A percentile compares a stretch with the other conserved stretches of the same genome.
phyloP scores from a whole-genome alignment of 2,888 invertebrate genomes.

The Emmelina monodactyla region DNA sequence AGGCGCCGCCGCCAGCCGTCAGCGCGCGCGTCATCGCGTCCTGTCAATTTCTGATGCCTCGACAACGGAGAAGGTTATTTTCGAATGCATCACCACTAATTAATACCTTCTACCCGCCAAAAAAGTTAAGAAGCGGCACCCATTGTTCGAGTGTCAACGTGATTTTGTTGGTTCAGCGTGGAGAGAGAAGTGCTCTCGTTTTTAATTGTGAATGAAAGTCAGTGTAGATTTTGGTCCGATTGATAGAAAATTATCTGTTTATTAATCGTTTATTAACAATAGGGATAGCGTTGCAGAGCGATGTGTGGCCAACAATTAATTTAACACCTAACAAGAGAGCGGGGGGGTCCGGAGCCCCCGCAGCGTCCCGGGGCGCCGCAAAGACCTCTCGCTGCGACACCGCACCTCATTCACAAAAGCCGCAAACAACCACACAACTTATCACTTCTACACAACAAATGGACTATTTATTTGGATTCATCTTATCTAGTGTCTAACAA shows the following conservation, averaged over 20 bases:
- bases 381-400: slow-evolving; percentile 33
- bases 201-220: too few species aligned
- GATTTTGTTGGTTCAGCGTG: not conserved
- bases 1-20: slow-evolving; percentile 46
- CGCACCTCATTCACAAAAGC: slow-evolving; percentile 41
- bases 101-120: slow-evolving; percentile 47
- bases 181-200: too few species aligned
- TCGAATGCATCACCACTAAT: slow-evolving; percentile 55
- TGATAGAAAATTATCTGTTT: too few species aligned
- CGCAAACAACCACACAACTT: slow-evolving; percentile 26
- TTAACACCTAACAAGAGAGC: slow-evolving; percentile 37
- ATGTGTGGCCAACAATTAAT: slow-evolving; percentile 41
- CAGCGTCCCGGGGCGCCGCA: slow-evolving; percentile 25
- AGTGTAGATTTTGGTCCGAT: too few species aligned
- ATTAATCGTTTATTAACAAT: too few species aligned
- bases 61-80: slow-evolving; percentile 60
- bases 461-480: not conserved
- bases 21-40: slow-evolving; percentile 35
- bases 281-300: slow-evolving; percentile 15
- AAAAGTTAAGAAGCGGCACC: slow-evolving; percentile 40
- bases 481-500: too few species aligned
- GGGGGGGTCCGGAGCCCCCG: slow-evolving; percentile 19
- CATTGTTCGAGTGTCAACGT: slow-evolving; percentile 47
- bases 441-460: slow-evolving; percentile 20
- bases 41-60: slow-evolving; percentile 52